Evolutionary conservation across 2,113 vertebrate species (phyloP), one percentile per base, ranked within the genome.

Genomic region (Columba janthina): DNA sequence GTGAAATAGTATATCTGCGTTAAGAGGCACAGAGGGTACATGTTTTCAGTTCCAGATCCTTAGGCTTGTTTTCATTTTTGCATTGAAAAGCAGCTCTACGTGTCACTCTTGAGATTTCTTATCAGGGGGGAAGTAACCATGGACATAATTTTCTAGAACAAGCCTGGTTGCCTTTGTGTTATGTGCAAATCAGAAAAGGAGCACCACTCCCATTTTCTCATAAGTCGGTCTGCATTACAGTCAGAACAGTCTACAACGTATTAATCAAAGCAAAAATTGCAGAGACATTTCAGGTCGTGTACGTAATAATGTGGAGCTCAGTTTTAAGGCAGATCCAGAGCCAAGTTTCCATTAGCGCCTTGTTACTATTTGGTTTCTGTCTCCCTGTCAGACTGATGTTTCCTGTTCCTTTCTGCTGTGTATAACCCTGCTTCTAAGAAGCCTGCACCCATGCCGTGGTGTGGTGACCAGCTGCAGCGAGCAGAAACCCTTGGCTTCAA

Each of bases 1-100:
- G 54, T 96, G 93, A 95, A 97, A 97, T 90, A 87, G 62, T 92
- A 78, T 92, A 88, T 93, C 48, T 94, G 44, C 94, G 78, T 94
- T 96, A 97, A 87, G 85, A 94, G 96, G 38, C 84, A 85, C 90
- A 92, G 90, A 86, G 36, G 60, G 86, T 80, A 60, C 58, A 12
- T 77, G 64, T 56, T 81, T 98, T 96, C 62, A 26, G 94, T 97
- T 96, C 80, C 93, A 84, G 78, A 94, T 95, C 93, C 46, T 66
- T 62, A 51, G 26, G 17, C 24, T 54, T 77, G 9, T 42, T 85
- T 75, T 77, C 57, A 69, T 85, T 94, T 95, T 89, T 88, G 19
- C 56, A 57, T 91, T 9, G 9, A 56, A 77, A 94, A 94, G 85
- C 76, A 94, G 4, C 16, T 66, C 26, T 78, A 61, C 73, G 77